phyloP scores from a whole-genome alignment of 2,888 invertebrate species.

The Chirona hameri region DNA sequence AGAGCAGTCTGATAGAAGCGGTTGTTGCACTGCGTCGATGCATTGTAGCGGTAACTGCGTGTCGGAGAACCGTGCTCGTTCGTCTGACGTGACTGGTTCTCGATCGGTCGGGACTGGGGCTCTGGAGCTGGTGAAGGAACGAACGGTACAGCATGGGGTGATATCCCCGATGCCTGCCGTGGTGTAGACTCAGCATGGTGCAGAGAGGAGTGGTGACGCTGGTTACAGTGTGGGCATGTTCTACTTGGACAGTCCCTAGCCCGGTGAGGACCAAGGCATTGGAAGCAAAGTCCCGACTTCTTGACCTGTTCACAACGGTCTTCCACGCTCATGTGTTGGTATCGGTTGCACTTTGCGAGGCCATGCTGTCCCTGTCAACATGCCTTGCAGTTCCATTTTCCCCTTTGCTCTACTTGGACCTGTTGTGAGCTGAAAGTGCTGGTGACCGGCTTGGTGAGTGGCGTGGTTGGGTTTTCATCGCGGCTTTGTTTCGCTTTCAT shows the following conservation, averaged over 20 bases:
- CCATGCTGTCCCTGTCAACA: background rate
- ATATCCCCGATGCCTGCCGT: too few relatives aligned
- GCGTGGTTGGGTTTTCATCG: too few relatives aligned
- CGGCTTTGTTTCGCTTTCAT: background rate
- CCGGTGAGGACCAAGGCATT: background rate
- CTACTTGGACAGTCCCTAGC: background rate
- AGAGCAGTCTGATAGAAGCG: background rate
- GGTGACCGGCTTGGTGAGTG: background rate
- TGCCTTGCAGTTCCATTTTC: background rate
- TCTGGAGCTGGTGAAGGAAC: background rate
- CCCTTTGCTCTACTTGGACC: background rate
- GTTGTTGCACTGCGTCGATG: background rate
- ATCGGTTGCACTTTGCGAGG: background rate
- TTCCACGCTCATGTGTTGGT: background rate
- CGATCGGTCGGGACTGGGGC: background rate
- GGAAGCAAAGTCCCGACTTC: background rate
- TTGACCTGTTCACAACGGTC: background rate
- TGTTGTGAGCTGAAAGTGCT: background rate
- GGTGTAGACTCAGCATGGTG: background rate
- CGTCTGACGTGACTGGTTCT: too few relatives aligned
- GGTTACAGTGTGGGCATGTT: background rate
- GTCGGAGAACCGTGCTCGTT: too few relatives aligned
- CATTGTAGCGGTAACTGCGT: too few relatives aligned
- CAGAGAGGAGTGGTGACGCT: background rate
- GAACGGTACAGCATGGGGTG: background rate